These are phyloP conservation scores for Opisthocomus hoazin DNA, from an alignment of 2,113 vertebrate genomes.

Conservation along the genomic window DNA sequence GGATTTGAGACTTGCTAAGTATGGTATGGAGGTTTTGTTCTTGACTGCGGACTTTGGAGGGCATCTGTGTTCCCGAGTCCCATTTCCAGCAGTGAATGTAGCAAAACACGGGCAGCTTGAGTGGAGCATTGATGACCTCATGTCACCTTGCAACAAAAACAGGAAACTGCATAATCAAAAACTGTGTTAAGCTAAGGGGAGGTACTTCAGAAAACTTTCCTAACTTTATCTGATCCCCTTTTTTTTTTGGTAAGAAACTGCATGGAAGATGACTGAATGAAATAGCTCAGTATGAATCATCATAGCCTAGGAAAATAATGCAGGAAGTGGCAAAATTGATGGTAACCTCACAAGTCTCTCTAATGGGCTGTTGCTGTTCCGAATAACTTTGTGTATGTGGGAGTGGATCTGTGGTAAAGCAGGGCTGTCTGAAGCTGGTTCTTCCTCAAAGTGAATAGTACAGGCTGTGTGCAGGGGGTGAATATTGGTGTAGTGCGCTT, in stretches of 20 bases:
- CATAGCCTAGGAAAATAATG: not conserved
- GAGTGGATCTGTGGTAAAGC: not conserved
- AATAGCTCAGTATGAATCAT: not conserved
- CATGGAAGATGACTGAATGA: not conserved
- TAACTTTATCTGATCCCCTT: not conserved
- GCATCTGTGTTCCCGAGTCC: not conserved
- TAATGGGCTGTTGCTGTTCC: not conserved
- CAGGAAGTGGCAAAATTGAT: not conserved
- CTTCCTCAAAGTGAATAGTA: not conserved
- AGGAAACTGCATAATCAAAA: not conserved
- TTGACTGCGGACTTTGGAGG: not conserved
- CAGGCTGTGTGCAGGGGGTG: not conserved
- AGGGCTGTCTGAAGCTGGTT: not conserved
- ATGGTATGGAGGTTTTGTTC: not conserved
- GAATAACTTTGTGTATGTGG: not conserved
- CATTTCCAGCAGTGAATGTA: not conserved
- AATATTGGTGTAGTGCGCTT: not conserved
- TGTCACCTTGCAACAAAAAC: not conserved
- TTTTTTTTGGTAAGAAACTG: not conserved
- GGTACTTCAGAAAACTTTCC: not conserved
- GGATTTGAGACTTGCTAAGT: not conserved
- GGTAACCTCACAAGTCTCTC: not conserved
- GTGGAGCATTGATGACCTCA: not conserved
- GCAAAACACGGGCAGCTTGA: not conserved
- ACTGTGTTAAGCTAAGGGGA: not conserved